phyloP scores from a whole-genome alignment of 2,113 vertebrate genomes.

The Australoheros scitulus region DNA sequence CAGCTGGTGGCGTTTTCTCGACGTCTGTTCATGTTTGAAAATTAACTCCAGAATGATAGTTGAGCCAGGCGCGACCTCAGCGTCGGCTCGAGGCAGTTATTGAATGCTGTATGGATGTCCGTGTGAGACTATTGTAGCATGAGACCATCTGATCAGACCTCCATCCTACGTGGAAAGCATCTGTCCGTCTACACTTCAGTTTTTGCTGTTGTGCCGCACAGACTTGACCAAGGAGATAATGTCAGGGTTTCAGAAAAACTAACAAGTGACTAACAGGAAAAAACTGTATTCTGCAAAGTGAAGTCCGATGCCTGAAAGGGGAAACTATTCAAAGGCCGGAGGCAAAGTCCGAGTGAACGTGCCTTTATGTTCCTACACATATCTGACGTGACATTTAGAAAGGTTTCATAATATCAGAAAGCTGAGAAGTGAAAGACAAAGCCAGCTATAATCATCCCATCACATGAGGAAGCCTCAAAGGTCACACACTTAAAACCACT shows the following conservation, averaged over 20 bases:
- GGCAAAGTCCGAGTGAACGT: neutral
- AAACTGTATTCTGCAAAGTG: neutral
- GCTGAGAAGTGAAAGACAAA: slow-evolving; percentile 17
- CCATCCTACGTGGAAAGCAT: neutral
- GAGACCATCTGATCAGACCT: neutral
- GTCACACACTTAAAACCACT: neutral
- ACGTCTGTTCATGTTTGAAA: neutral
- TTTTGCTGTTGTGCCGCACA: neutral
- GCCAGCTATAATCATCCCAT: neutral
- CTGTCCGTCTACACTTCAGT: neutral
- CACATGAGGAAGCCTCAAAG: neutral
- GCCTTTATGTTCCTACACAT: accelerated
- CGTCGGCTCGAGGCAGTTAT: neutral
- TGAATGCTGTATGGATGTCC: accelerated
- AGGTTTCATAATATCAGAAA: neutral
- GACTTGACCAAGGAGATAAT: neutral
- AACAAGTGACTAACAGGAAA: neutral
- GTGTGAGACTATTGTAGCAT: accelerated
- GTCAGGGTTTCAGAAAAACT: neutral
- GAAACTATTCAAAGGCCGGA: neutral
- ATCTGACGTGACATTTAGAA: slow-evolving; percentile 32
- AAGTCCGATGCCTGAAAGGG: neutral
- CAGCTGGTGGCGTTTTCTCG: neutral
- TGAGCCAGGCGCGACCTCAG: neutral
- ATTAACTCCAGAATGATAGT: neutral